Base-by-base conservation (phyloP, 2,888 invertebrate genomes). In the Cheilosia urbana region DNA sequence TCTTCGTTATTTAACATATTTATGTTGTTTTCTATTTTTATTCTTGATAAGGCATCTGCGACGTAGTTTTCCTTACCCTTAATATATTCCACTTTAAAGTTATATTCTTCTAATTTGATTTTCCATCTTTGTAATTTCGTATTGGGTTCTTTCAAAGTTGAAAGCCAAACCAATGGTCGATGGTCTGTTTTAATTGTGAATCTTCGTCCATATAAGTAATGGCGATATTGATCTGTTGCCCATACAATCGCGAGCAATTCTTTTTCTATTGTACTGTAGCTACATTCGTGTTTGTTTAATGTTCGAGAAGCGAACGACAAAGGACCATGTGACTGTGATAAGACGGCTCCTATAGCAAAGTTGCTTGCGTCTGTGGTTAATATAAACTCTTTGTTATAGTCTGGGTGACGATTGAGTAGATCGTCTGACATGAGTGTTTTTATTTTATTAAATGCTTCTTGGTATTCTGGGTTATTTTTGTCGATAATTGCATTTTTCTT, bases 281-380 rank as follows among this genome's bases (percentile, higher is more conserved):
- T 49, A 17, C 49, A 49, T 19, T 57, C 57, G 19, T 57, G 30
- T 57, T 57, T 57, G 19, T 57, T 57, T 34, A 57, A 34, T 30
- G 37, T 57, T 11, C 37, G 17, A 9, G 37, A 57, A 17, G 57
- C 34, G 13, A 57, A 57, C 15, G 57, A 57, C 15, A 57, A 19
- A 34, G 34, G 57, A n/a, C 37, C 57, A 34, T 57, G 57, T 17
- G 57, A 34, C 30, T 57, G 57, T 34, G 34, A 34, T 34, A 57
- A 57, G n/a, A 57, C 57, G 30, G 34, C 34, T 34, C 57, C 57
- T 34, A 57, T 34, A 34, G 34, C 34, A 57, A 57, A 57, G 57
- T 57, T 57, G 11, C 58, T 58, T 58, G 58, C 34, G 34, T 57
- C 57, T 15, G 57, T n/a, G n/a, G n/a, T n/a, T n/a, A n/a, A n/a